These are phyloP conservation scores for Papilio protenor DNA, from an alignment of 2,888 invertebrate genomes.

Conservation along the genomic window DNA sequence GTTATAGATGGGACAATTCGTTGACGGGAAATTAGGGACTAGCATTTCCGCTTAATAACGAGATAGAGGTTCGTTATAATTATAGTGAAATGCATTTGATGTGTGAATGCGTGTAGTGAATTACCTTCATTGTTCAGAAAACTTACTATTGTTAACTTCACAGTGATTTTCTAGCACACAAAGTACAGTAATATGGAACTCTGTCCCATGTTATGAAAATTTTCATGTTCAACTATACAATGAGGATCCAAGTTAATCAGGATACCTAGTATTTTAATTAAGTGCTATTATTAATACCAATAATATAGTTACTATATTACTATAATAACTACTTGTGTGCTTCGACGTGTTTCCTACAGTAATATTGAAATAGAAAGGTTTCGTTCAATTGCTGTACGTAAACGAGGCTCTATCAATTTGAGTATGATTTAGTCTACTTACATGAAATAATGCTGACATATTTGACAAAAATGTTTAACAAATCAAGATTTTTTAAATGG, in stretches of 20 bases:
- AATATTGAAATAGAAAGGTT: not conserved
- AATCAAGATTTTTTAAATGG: not conserved
- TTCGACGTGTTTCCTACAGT: not conserved
- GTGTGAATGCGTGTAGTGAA: not conserved
- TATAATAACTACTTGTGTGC: not conserved
- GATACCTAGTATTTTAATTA: no score
- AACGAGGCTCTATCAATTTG: not conserved
- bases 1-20: constrained; percentile 55
- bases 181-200: not conserved
- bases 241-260: not conserved
- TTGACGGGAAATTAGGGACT: constrained; percentile 58
- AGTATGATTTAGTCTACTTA: constrained; percentile 15
- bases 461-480: not conserved
- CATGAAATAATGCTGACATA: not conserved
- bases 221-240: not conserved
- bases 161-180: not conserved
- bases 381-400: not conserved
- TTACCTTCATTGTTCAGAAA: not conserved
- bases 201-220: no score
- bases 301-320: no score
- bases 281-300: no score
- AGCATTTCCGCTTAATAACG: constrained; percentile 49
- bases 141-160: not conserved
- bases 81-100: constrained; percentile 4
- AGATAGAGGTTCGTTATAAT: constrained; percentile 44